Evolutionary conservation across 2,888 invertebrate genomes (phyloP), one percentile per base, ranked within the genome.

Genomic region (Caenorhabditis macrosperma): DNA sequence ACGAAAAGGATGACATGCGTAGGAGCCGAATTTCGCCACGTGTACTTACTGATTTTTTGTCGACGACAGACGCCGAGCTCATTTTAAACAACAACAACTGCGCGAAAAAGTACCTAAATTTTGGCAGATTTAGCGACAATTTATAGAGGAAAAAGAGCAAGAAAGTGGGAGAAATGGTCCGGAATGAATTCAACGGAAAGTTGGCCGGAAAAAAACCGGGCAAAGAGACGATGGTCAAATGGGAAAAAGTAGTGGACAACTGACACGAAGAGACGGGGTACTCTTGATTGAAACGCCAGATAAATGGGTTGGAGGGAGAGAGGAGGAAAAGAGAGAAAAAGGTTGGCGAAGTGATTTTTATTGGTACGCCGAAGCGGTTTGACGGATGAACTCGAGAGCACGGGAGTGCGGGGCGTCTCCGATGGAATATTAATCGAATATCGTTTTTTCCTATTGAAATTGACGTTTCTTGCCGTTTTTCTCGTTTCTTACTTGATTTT

Each of bases 31-130:
- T n/a, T n/a, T n/a, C n/a, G n/a, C n/a, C n/a, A n/a, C n/a, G n/a
- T n/a, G 35, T 54, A 72, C 71, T 77, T 60, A 69, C 61, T 64
- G 76, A 48, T 69, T 69, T 77, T 41, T 48, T 61, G 61, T 68
- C 76, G 41, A n/a, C n/a, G n/a, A 74, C 76, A n/a, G 76, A 77
- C 24, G 76, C 63, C 69, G 76, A 69, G 48, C 76, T 77, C 76
- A 77, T 77, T 61, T 30, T 59, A 17, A 17, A 24, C 9, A 33
- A 46, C 15, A 26, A 48, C n/a, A 28, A 54, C 28, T n/a, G 52
- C n/a, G n/a, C n/a, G n/a, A n/a, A 30, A 52, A 64, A 54, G 24
- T 48, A 48, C 68, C 68, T 68, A 59, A 68, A 68, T 52, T 28
- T 48, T n/a, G n/a, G n/a, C n/a, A n/a, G n/a, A n/a, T n/a, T n/a